A percentile compares a stretch with the other conserved stretches of the same genome.
phyloP scores from a whole-genome alignment of 2,113 vertebrate genomes.

The Thymallus thymallus region DNA sequence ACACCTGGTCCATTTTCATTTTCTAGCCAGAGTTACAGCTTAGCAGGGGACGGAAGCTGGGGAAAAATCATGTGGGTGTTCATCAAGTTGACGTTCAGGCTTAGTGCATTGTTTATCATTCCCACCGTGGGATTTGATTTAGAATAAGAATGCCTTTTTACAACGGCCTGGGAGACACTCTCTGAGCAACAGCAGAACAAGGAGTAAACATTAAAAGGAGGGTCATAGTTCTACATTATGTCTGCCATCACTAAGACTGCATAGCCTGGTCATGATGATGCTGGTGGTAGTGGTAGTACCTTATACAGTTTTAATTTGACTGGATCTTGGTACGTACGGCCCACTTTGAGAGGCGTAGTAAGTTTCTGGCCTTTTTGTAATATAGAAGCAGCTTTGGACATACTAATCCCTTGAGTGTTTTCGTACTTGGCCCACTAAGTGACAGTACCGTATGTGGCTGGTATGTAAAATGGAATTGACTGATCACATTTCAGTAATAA shows the following conservation, averaged over 20 bases:
- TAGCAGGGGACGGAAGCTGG: too few relatives aligned
- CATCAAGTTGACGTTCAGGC: constrained; percentile 7
- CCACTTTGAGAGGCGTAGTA: not conserved
- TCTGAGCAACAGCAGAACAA: not conserved
- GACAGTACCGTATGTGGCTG: not conserved
- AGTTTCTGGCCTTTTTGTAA: not conserved
- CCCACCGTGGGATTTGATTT: constrained; percentile 9
- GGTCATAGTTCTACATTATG: constrained; percentile 11
- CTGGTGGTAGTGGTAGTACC: not conserved
- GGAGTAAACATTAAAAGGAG: constrained; percentile 8
- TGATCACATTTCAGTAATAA: not conserved
- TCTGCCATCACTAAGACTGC: not conserved
- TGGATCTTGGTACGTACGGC: not conserved
- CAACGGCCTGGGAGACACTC: not conserved
- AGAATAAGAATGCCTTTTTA: constrained; percentile 3
- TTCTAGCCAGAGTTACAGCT: too few relatives aligned
- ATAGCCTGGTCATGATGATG: not conserved
- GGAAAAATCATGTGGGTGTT: not conserved
- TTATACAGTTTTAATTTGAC: not conserved
- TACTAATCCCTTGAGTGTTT: not conserved
- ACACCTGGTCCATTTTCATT: not conserved
- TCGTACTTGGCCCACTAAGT: not conserved
- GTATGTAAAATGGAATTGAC: not conserved
- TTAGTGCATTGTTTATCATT: not conserved
- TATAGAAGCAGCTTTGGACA: not conserved